These are phyloP conservation scores for Proteles cristata DNA, from an alignment of 2,113 vertebrate species.

Conservation along the genomic window DNA sequence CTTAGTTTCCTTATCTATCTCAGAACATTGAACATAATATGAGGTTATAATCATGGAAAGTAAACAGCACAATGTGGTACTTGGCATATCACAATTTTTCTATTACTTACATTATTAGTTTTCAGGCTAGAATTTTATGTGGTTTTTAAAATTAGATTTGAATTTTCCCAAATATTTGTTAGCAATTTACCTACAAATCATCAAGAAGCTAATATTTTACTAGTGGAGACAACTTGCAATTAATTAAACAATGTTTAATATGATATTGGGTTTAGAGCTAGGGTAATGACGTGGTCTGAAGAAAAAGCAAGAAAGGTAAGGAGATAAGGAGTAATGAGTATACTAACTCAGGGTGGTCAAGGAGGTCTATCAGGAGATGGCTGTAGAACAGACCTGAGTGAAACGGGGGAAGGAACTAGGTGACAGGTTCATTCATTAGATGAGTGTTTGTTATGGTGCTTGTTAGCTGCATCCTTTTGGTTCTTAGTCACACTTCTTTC, in stretches of 20 bases:
- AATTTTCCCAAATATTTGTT: constrained; percentile 25
- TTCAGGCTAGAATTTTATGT: not conserved
- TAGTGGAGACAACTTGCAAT: not conserved
- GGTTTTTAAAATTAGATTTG: constrained; percentile 31
- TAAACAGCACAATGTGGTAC: not conserved
- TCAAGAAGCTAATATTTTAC: constrained; percentile 21
- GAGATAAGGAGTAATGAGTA: not conserved
- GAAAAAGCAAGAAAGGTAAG: constrained; percentile 22
- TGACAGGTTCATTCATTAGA: not conserved
- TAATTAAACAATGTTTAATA: constrained; percentile 45
- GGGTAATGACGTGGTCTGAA: not conserved
- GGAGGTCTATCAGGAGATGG: not conserved
- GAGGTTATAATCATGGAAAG: not conserved
- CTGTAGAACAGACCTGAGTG: not conserved
- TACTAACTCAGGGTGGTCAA: not conserved
- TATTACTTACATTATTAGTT: constrained; percentile 18
- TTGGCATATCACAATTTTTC: not conserved
- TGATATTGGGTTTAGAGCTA: not conserved
- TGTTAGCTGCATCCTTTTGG: constrained; percentile 29
- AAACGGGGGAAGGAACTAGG: not conserved
- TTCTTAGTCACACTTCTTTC: constrained; percentile 68
- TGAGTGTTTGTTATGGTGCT: not conserved
- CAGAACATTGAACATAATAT: constrained; percentile 43
- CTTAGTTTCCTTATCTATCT: not conserved
- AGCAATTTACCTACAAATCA: not conserved